phyloP scores from a whole-genome alignment of 2,797 vertebrate genomes.

The Anniella stebbinsi region DNA sequence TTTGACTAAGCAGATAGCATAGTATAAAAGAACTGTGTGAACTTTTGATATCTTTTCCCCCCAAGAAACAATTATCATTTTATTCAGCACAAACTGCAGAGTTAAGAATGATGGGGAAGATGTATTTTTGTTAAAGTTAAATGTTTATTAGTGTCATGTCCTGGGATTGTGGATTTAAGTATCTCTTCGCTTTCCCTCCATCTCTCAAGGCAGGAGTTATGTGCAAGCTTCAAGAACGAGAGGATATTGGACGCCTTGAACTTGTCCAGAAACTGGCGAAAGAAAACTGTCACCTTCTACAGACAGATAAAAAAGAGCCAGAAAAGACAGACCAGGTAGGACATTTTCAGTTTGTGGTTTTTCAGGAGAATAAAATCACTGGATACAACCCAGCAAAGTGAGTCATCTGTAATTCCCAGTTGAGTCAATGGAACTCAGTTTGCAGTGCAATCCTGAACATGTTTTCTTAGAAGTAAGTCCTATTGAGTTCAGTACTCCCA shows the following conservation, averaged over 20 bases:
- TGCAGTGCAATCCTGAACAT: neutral
- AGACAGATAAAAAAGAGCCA: slow-evolving; percentile 82
- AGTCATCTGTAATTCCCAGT: neutral
- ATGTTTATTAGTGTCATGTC: slow-evolving; percentile 83
- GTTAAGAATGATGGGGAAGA: slow-evolving; percentile 61
- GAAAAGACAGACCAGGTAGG: slow-evolving; percentile 85
- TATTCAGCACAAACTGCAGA: neutral
- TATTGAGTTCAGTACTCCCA: neutral
- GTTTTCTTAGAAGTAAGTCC: neutral
- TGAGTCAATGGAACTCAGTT: neutral
- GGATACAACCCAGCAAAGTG: neutral
- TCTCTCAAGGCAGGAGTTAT: slow-evolving; percentile 88
- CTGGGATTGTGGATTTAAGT: slow-evolving; percentile 96
- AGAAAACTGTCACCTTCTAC: slow-evolving; percentile 90
- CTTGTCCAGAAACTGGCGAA: slow-evolving; percentile 94
- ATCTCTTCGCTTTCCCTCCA: slow-evolving; percentile 92
- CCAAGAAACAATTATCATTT: slow-evolving; percentile 47
- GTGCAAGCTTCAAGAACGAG: slow-evolving; percentile 89
- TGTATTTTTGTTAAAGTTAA: slow-evolving; percentile 70
- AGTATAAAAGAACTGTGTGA: slow-evolving; percentile 46
- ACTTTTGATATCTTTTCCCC: slow-evolving; percentile 33
- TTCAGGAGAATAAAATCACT: slow-evolving; percentile 45
- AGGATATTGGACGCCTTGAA: slow-evolving; percentile 90
- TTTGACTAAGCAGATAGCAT: slow-evolving; percentile 60
- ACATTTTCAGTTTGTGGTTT: slow-evolving; percentile 53